Base-by-base conservation (phyloP, 2,113 vertebrate genomes). In the Entosphenus tridentatus region DNA sequence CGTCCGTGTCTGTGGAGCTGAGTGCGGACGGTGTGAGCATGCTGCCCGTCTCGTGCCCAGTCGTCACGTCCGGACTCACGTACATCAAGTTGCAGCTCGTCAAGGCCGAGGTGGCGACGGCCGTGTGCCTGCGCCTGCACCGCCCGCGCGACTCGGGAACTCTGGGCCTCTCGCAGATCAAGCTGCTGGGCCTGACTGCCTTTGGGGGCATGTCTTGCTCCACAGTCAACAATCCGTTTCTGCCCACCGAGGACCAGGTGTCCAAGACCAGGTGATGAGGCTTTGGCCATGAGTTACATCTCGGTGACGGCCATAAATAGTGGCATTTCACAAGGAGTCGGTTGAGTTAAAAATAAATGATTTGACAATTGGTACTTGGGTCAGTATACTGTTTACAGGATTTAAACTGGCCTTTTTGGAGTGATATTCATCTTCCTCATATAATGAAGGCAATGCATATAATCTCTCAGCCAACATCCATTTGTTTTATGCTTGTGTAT, bases 71-170 rank as follows among this genome's bases (percentile, higher is more conserved):
- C 2, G 93, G 91, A 70, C 84, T 96, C 71, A 97, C 93, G 0
- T 98, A 97, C 74, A 98, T 98, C 71, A 98, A 97, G 81, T 95
- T 98, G 74, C 93, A 98, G 75, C 81, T 98, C 72, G 88, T 98
- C 12, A 95, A 89, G 78, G 92, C 93, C 3, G 93, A 98, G 77
- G 92, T 97, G 56, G 89, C 92, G 1, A 96, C 93, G 0, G 92
- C 92, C 5, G 87, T 98, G 73, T 98, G 93, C 73, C 84, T 98
- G 68, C 78, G 93, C 71, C 82, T 98, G 9, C 93, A 97, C 76
- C 86, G 93, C 14, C 93, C 93, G 3, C 83, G 92, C 3, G 93
- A 98, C 73, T 90, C 93, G 76, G 93, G 89, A 74, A 97, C 92
- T 0, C 75, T 98, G 12, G 93, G 93, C 21, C 86, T 98, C 11